phyloP scores from a whole-genome alignment of 2,113 vertebrate genomes.

The Orycteropus afer region DNA sequence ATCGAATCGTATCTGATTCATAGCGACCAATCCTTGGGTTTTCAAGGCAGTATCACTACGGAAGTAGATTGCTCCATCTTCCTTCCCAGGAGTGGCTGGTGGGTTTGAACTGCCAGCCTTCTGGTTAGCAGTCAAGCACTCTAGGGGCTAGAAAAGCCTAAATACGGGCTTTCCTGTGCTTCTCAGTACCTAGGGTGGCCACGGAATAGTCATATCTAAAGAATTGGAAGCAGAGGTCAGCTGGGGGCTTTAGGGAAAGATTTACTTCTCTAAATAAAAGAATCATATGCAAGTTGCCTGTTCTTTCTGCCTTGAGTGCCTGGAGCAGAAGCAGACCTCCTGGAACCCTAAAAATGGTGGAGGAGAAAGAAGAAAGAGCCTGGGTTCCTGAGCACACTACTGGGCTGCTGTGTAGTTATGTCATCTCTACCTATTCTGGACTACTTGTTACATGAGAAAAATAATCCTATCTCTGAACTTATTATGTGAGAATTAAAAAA shows the following conservation, averaged over 20 bases:
- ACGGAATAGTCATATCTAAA: background rate
- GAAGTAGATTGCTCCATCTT: background rate
- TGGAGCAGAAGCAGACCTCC: background rate
- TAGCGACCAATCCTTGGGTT: too few relatives aligned
- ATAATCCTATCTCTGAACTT: background rate
- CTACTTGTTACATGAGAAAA: background rate
- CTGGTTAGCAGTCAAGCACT: background rate
- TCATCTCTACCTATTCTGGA: background rate
- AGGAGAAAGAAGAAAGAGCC: background rate
- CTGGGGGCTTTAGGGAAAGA: background rate
- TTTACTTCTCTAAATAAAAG: background rate
- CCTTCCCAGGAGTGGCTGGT: background rate
- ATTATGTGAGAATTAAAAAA: background rate
- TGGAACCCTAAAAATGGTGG: background rate
- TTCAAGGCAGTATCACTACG: too few relatives aligned
- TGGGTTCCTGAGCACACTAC: background rate
- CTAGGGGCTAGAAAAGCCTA: background rate
- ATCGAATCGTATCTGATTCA: too few relatives aligned
- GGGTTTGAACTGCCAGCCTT: background rate
- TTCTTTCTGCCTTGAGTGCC: background rate
- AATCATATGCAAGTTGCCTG: background rate
- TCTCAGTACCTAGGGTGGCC: background rate
- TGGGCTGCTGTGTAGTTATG: background rate
- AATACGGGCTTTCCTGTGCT: background rate
- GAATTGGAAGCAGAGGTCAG: background rate